Conservation (phyloP, 2,113 vertebrate species). For the Forbesichthys papilliferus region DNA sequence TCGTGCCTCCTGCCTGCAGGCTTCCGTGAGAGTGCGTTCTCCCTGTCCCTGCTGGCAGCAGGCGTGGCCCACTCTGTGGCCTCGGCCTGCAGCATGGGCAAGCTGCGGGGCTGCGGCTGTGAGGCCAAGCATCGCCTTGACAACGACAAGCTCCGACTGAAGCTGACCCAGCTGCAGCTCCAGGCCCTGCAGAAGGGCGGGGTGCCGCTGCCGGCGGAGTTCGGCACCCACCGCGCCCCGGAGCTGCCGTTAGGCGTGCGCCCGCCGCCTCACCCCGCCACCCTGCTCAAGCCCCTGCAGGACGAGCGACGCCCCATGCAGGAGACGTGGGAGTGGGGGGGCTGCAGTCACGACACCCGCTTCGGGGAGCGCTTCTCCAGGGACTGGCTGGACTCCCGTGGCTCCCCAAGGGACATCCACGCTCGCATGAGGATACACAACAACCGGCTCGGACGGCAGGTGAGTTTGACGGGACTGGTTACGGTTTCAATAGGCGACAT, state of each 20-base stretch:
- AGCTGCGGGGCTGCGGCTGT: slow-evolving; percentile 87
- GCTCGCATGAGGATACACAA: slow-evolving; percentile 91
- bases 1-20: slow-evolving; percentile 67
- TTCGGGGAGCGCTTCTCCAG: slow-evolving; percentile 90
- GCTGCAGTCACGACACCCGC: slow-evolving; percentile 86
- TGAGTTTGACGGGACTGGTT: slow-evolving; percentile 49
- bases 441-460: slow-evolving; percentile 89
- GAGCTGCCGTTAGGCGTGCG: slow-evolving; percentile 69
- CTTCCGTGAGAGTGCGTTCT: slow-evolving; percentile 90
- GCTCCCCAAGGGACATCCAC: slow-evolving; percentile 87
- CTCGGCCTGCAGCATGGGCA: slow-evolving; percentile 90
- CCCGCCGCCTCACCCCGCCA: slow-evolving; percentile 65
- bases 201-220: slow-evolving; percentile 60
- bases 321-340: slow-evolving; percentile 94
- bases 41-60: slow-evolving; percentile 88
- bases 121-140: slow-evolving; percentile 83
- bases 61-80: slow-evolving; percentile 92
- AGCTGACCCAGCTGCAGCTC: slow-evolving; percentile 87
- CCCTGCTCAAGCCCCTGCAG: slow-evolving; percentile 75
- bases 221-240: slow-evolving; percentile 54
- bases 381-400: slow-evolving; percentile 87
- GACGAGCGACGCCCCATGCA: slow-evolving; percentile 80
- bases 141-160: slow-evolving; percentile 84
- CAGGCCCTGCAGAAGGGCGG: slow-evolving; percentile 83
- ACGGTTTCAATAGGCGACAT: not conserved